Base-by-base conservation (phyloP, 2,113 vertebrate species). In the Mellivora capensis region DNA sequence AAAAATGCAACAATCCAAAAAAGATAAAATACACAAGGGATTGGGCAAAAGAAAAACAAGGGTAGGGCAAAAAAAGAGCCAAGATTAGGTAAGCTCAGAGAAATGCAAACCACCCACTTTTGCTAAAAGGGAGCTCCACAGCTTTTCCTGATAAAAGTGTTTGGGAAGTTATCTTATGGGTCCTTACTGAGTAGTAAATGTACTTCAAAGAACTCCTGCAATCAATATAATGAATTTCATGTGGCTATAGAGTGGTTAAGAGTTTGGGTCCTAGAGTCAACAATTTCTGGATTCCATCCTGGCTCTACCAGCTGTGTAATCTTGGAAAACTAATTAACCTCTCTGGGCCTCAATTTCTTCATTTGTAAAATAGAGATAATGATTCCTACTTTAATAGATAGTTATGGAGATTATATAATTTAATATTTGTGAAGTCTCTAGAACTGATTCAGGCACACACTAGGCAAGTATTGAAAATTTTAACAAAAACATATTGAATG, bases 1-100 rank as follows among this genome's bases (percentile, higher is more conserved):
- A 90, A 96, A 95, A 93, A 90, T 72, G 44, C 4, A 80, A 74
- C 42, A 94, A n/a, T 21, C 93, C 11, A 80, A 12, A 95, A 90
- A 94, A 90, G 1, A 90, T 74, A 34, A 85, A 83, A 61, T 67
- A 93, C 61, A 20, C 15, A 77, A 71, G 64, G 72, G 44, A 64
- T 4, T 79, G 59, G 39, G 2, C 21, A 84, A 80, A 87, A 44
- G 67, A 39, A 92, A 97, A 79, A 64, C 72, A 89, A 86, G 72
- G 39, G 54, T 7, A 67, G 69, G 62, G 34, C 72, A 94, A 52
- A 64, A 84, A 87, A 1, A 87, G 29, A 82, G 74, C 10, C 85
- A 93, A 88, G 85, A 90, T 94, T 89, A 95, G 88, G 81, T 84
- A 93, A 90, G 29, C 31, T 84, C 42, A 83, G 52, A 96, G 82